Base-by-base conservation (phyloP, 2,888 invertebrate genomes). In the Hecatera dysodea region DNA sequence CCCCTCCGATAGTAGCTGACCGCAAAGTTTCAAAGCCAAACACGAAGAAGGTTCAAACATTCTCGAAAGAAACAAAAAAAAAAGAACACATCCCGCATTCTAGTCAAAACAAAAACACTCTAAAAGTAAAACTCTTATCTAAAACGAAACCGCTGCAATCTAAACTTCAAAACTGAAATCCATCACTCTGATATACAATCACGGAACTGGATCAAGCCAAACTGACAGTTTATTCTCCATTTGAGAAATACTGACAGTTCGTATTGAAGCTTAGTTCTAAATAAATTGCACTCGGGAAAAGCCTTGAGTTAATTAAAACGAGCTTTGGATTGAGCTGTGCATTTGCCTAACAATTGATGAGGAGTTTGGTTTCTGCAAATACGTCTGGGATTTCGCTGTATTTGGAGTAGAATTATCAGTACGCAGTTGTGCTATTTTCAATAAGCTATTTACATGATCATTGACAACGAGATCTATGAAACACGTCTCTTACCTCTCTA, bases 261-360 rank as follows among this genome's bases (percentile, higher is more conserved):
- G 12, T 3, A 55, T 53, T 44, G 5, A n/a, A 62, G 19, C n/a
- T 73, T 42, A 12, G 27, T 29, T 50, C 39, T 27, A 50, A 63
- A 68, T 80, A 75, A 62, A 80, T 64, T 62, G 22, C 61, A 75
- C 63, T 61, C 17, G n/a, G 36, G 12, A 29, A 48, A 75, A 39
- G 46, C 39, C 24, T 63, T 42, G 1, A 65, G 50, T 78, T 65
- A 78, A 80, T 78, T 78, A 59, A 75, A 78, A 75, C 29, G 22
- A n/a, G 36, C 39, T 59, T 69, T 75, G 12, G 33, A 50, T 48
- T 48, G 36, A 67, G 63, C 48, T 56, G 24, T 52, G 75, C 61
- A 65, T 62, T 78, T 57, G 56, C 22, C 48, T 64, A 50, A 48
- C 56, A 62, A 66, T 67, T 59, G 48, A 52, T 39, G 11, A 44